Conservation (phyloP, 2,888 invertebrate species). For the Neocrepidodera transversa region DNA sequence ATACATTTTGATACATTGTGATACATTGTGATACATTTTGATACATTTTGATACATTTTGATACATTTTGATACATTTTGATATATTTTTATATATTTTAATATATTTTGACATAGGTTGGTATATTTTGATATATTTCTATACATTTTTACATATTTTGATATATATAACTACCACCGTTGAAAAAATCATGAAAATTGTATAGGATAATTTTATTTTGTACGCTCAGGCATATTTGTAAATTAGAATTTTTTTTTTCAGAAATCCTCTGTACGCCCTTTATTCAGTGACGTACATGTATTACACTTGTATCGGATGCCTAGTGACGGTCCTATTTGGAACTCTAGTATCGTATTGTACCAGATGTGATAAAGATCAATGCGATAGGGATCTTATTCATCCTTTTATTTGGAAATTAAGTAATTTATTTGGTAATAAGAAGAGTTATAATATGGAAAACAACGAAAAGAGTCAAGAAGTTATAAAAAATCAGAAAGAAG, state of each 20-base stretch:
- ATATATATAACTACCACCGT: too few species aligned
- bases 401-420: slow-evolving; percentile 68
- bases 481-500: not conserved
- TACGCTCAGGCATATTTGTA: too few species aligned
- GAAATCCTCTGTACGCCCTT: slow-evolving; percentile 66
- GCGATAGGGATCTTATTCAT: slow-evolving; percentile 72
- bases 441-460: slow-evolving; percentile 30
- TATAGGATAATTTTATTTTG: too few species aligned
- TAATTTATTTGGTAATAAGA: slow-evolving; percentile 60
- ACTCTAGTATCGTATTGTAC: slow-evolving; percentile 74
- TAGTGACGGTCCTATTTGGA: slow-evolving; percentile 76
- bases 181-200: too few species aligned
- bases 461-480: slow-evolving; percentile 19
- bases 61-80: too few species aligned
- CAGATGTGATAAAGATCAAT: slow-evolving; percentile 66
- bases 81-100: too few species aligned
- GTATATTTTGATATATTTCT: too few species aligned
- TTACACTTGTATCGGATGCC: slow-evolving; percentile 81
- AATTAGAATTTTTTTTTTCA: slow-evolving; percentile 53
- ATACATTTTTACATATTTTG: too few species aligned
- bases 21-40: too few species aligned
- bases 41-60: too few species aligned
- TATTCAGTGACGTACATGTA: slow-evolving; percentile 88
- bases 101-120: too few species aligned
- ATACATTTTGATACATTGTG: too few species aligned